Conservation (phyloP, 2,113 vertebrate species). For the Siphamia tubifer region DNA sequence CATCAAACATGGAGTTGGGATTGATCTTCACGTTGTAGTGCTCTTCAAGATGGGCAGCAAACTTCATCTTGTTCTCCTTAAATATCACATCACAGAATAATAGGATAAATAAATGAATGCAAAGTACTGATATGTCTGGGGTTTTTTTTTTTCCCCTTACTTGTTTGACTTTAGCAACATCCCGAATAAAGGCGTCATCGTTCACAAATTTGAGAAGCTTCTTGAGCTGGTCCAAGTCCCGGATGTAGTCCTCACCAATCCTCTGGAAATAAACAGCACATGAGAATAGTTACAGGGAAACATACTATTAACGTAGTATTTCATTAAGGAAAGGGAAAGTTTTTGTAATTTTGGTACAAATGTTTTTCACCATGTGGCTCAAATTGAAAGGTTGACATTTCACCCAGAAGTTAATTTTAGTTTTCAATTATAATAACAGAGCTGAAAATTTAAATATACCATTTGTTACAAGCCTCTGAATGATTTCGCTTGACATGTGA, state of each 20-base stretch:
- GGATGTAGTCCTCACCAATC: constrained; percentile 90
- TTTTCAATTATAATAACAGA: no score
- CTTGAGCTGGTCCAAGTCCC: constrained; percentile 85
- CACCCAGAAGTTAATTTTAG: no score
- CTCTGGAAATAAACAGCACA: constrained; percentile 74
- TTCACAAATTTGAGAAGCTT: constrained; percentile 84
- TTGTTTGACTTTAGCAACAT: constrained; percentile 90
- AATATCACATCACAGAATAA: background rate
- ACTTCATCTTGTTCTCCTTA: constrained; percentile 94
- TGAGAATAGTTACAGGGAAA: no score
- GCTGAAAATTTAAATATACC: no score
- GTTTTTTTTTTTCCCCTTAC: constrained; percentile 52
- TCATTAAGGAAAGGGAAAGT: no score
- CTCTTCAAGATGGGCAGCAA: constrained; percentile 83
- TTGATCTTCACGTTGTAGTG: constrained; percentile 92
- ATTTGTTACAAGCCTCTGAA: no score
- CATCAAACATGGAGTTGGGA: constrained; percentile 88
- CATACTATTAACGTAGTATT: no score
- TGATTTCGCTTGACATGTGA: no score
- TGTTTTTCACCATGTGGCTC: no score
- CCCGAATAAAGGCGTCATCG: constrained; percentile 86
- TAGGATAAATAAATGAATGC: background rate
- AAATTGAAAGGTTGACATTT: no score
- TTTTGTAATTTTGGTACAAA: no score
- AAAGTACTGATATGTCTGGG: background rate